A percentile compares a stretch with the other conserved stretches of the same genome.
phyloP scores from a whole-genome alignment of 2,888 invertebrate genomes.

The Dendrolimus houi region DNA sequence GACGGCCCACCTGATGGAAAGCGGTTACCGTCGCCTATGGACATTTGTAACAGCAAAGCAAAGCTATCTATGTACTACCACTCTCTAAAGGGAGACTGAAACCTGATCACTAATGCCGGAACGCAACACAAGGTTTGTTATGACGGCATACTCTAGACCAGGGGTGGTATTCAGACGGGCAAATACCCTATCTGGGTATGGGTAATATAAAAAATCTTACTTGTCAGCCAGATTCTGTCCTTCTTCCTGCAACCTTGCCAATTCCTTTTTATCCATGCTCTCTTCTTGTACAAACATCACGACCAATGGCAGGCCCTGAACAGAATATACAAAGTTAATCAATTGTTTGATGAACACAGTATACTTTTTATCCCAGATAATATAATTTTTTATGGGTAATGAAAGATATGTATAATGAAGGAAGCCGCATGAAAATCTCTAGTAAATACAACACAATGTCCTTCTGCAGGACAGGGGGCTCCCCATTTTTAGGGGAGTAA shows the following conservation, averaged over 20 bases:
- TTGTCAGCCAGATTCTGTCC: conserved; percentile 93
- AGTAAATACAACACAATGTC: no score
- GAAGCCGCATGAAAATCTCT: no score
- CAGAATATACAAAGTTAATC: conserved; percentile 4
- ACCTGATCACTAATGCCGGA: not conserved
- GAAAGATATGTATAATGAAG: no score
- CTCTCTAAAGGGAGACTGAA: not conserved
- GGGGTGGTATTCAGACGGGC: no score
- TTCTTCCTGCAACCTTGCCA: conserved; percentile 90
- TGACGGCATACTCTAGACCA: not conserved
- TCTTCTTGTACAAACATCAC: conserved; percentile 93
- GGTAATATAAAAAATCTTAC: conserved; percentile 50
- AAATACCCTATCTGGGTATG: no score
- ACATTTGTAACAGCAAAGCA: not conserved
- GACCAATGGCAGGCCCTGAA: conserved; percentile 85
- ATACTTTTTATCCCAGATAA: no score
- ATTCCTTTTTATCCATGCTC: conserved; percentile 88
- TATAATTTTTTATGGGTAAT: no score
- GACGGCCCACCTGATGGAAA: not conserved
- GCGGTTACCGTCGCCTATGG: not conserved
- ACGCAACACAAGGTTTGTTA: not conserved
- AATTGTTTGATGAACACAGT: not conserved
- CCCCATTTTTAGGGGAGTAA: no score
- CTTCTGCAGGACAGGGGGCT: no score
- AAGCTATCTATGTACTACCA: not conserved